Base-by-base conservation (phyloP, 2,888 invertebrate species). In the Byasa hedistus region DNA sequence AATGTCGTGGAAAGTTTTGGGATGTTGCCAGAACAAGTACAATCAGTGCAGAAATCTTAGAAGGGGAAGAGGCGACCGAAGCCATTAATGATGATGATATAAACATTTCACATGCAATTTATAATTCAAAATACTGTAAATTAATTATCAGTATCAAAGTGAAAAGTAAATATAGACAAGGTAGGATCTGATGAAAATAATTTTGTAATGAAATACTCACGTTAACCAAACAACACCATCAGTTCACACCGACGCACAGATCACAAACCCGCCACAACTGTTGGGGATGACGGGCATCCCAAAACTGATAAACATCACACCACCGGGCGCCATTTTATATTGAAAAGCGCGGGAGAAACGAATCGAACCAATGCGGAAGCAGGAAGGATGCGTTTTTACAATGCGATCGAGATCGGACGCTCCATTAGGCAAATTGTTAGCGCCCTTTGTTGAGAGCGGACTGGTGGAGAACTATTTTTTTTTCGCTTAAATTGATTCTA, bases 301-400 rank as follows among this genome's bases (percentile, higher is more conserved):
- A 73, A 77, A 70, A 89, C 87, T 89, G 84, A 82, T 36, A 24
- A 68, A 70, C 64, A 72, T 71, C 64, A 72, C 71, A 61, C 71
- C 69, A 69, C 70, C n/a, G 22, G 27, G 66, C 69, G 64, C 70
- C 75, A 71, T 79, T 86, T 79, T 86, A 87, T 87, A 78, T 70
- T 70, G 68, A 76, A 81, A 79, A 78, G 71, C 68, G 75, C 81
- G 82, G 82, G 78, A 84, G 86, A 85, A 66, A 62, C 61, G 83
- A 82, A 39, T 82, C 32, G 65, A 71, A 75, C 81, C 83, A 81
- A 86, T 81, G 74, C 86, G 90, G 90, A 90, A 90, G 78, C 72
- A 86, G 89, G 89, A 88, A 88, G 82, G 87, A 85, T 85, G 82
- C 76, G 82, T 87, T 88, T 88, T 87, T 80, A 72, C 74, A 61